phyloP scores from a whole-genome alignment of 2,113 vertebrate species.

The Microcebus murinus region DNA sequence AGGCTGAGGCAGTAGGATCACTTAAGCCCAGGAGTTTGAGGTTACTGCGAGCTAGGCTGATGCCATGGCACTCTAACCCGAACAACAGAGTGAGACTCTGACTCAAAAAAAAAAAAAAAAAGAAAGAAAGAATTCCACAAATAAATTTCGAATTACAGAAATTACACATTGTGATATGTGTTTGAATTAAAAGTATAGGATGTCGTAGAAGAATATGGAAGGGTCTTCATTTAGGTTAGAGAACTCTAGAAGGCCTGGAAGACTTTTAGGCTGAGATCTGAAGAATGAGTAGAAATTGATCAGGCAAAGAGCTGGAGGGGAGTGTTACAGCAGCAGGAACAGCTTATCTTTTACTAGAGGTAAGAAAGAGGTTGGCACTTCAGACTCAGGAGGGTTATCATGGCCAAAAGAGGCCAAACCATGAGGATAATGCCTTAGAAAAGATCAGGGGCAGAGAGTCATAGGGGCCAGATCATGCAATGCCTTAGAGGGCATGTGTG shows the following conservation, averaged over 20 bases:
- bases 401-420: neutral
- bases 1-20: no score
- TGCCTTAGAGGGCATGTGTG: neutral
- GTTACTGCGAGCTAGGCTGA: no score
- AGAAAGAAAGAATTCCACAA: neutral
- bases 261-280: neutral
- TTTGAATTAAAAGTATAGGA: neutral
- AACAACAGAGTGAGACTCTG: no score
- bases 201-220: neutral
- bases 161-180: neutral
- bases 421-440: neutral
- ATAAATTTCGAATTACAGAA: neutral
- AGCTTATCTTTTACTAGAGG: neutral
- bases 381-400: neutral
- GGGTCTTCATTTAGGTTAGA: neutral
- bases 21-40: no score
- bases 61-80: no score
- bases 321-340: neutral
- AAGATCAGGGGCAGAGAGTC: neutral
- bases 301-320: neutral
- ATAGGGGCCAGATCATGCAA: neutral
- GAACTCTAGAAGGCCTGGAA: neutral
- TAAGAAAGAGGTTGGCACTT: neutral
- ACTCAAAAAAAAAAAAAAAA: no score
- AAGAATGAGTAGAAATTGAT: neutral